Evolutionary conservation across 2,797 vertebrate species (phyloP), one percentile per base, ranked within the genome.

Genomic region (Epinephelus malabaricus): DNA sequence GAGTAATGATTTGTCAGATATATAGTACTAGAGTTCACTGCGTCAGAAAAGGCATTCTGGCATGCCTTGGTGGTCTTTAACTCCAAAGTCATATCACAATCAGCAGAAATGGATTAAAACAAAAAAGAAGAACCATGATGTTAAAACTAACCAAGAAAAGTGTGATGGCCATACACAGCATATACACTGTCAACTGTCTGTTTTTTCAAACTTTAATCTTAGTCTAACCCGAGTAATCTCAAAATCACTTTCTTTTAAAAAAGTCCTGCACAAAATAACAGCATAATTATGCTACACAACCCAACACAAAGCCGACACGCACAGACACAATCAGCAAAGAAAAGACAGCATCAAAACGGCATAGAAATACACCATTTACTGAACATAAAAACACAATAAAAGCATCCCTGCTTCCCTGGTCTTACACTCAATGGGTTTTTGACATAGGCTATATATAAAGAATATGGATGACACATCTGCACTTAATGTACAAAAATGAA

Each of bases 301-400:
- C 25, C n/a, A 49, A 54, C 19, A 46, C 21, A 53, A 46, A 60
- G 50, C 10, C n/a, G 1, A 40, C 23, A 58, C 21, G 0, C 9
- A 58, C 14, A 62, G 3, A 38, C 12, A 49, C 38, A 53, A 34
- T 13, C 59, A 58, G 6, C 8, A 53, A 47, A 68, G 27, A 47
- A 34, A 19, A 23, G 47, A 78, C 50, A 21, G 4, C 27, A 65
- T 68, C 10, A 66, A 55, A 77, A 61, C n/a, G 19, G 2, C 49
- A 65, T 77, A 72, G 73, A 81, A 79, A 75, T 67, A 62, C 23
- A 83, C 43, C 12, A 40, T 71, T 76, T 60, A 40, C 45, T 23
- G 45, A 51, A 76, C 68, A 73, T 71, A 56, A 81, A 43, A 49
- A 49, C 6, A 67, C 84, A 69, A 54, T 51, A 64, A 51, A 56